Evolutionary conservation across 2,797 vertebrate genomes (phyloP).

Genomic region (Danio tinwini): DNA sequence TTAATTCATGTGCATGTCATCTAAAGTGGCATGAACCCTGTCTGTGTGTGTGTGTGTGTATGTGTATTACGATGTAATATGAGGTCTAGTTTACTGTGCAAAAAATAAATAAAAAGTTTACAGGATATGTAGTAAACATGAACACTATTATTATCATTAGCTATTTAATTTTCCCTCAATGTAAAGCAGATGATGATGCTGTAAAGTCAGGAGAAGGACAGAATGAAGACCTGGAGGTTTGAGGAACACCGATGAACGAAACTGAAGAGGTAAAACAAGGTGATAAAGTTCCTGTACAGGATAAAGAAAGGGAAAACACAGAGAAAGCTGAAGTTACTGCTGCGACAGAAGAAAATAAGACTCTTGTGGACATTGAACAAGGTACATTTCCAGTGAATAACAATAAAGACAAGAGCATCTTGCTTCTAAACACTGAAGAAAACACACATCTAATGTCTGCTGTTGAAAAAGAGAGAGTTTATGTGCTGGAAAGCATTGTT

Average conservation of each 20-base stretch:
- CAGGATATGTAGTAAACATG: no score
- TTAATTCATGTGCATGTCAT: no score
- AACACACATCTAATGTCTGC: background rate
- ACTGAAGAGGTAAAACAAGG: background rate
- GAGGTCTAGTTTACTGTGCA: no score
- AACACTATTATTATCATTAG: no score
- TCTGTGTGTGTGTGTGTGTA: no score
- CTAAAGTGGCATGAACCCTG: no score
- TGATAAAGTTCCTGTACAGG: background rate
- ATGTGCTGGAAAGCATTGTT: background rate
- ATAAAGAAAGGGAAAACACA: background rate
- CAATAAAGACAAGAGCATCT: background rate
- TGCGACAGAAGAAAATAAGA: background rate
- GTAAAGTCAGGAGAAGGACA: background rate
- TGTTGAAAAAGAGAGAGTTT: background rate
- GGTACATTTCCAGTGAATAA: background rate
- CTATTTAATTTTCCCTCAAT: background rate
- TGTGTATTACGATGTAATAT: no score
- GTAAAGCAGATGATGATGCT: background rate
- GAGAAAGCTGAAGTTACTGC: background rate
- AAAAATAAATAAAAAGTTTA: no score
- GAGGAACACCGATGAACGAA: background rate
- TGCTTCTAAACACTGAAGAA: background rate
- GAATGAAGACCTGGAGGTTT: background rate
- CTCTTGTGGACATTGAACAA: background rate